Evolutionary conservation across 1,140 invertebrate genomes (phyloP), one percentile per base, ranked within the genome.

Genomic region (Drosophila triauraria): DNA sequence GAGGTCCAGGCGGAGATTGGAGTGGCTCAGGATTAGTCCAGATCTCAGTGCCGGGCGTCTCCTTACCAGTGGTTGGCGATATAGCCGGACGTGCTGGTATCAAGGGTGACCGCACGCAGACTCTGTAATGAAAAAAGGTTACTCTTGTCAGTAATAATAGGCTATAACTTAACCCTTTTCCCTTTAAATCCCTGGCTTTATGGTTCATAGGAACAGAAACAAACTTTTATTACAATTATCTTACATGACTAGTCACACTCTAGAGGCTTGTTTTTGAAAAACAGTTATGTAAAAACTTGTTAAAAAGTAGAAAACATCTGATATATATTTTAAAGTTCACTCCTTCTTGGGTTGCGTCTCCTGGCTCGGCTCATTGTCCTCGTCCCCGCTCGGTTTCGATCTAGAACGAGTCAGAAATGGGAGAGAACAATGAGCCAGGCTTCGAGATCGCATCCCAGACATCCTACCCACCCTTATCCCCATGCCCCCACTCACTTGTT

Each of bases 21-120:
- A 70, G 67, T 6, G 68, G 44, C 13, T 91, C 80, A 0, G 96
- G 95, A 92, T 96, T 96, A 6, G 95, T 96, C 96, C 96, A 96
- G 65, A 96, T 94, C 80, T 97, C 96, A 4, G 94, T 94, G 3
- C 84, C 79, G 1, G 93, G 90, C 17, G 92, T 92, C 42, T 93
- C 93, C 17, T 91, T 93, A 53, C 90, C 92, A 23, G 83, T 87
- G 38, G 92, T 93, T 35, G 95, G 95, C 0, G 96, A 96, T 83
- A 96, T 95, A 0, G 96, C 94, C 8, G 96, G 95, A 27, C 96
- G 93, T 8, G 96, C 95, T 10, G 96, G 96, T 81, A 97, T 96
- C 76, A 97, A 95, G 4, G 96, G 96, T 3, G 96, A 97, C 69
- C 96, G 94, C 67, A 96, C 95, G 92, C 96, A 97, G 25, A 96